These are phyloP conservation scores for Vulpes vulpes DNA, from an alignment of 2,113 vertebrate genomes.

Conservation along the genomic window DNA sequence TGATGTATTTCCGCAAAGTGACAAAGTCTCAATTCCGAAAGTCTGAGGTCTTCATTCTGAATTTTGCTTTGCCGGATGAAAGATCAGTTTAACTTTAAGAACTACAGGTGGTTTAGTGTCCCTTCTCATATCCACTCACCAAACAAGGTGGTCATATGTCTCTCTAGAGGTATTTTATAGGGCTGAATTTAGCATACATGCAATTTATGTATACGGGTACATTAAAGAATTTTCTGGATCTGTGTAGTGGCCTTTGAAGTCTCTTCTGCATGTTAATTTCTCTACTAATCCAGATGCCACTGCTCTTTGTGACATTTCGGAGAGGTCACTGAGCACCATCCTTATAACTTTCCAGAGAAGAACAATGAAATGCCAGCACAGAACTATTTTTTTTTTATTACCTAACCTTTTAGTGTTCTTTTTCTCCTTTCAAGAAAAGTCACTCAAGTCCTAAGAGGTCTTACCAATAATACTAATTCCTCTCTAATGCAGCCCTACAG, in stretches of 20 bases:
- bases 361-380: slow-evolving; percentile 28
- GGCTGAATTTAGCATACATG: neutral
- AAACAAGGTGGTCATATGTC: neutral
- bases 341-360: slow-evolving; percentile 35
- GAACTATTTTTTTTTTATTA: slow-evolving; percentile 38
- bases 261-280: slow-evolving; percentile 71
- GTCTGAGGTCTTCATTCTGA: slow-evolving; percentile 27
- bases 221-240: slow-evolving; percentile 50
- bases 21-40: slow-evolving; percentile 24
- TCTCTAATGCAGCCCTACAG: neutral
- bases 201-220: neutral
- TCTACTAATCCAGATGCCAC: slow-evolving; percentile 70
- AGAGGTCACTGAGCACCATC: slow-evolving; percentile 71
- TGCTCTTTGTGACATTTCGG: slow-evolving; percentile 71
- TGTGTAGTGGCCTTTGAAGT: slow-evolving; percentile 61
- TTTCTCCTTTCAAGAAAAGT: slow-evolving; percentile 60
- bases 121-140: neutral
- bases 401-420: slow-evolving; percentile 6
- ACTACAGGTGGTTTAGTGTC: neutral
- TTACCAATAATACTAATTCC: slow-evolving; percentile 30
- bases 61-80: neutral
- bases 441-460: slow-evolving; percentile 57
- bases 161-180: neutral
- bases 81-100: neutral
- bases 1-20: neutral